A percentile compares a stretch with the other conserved stretches of the same genome.
These are phyloP conservation scores for Malurus elegans DNA, from an alignment of 2,113 vertebrate genomes.

Conservation along the genomic window DNA sequence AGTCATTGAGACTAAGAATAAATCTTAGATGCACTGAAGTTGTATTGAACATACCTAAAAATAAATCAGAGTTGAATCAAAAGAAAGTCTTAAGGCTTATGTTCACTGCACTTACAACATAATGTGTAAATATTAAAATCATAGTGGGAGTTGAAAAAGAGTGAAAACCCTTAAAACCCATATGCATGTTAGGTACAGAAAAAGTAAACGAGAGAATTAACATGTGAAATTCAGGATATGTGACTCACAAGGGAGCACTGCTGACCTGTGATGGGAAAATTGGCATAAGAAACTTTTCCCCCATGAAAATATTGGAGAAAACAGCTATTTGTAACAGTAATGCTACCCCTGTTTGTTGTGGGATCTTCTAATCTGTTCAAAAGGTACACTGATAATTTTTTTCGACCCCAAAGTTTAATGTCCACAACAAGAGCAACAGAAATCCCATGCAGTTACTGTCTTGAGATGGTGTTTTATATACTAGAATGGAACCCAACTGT, in stretches of 20 bases:
- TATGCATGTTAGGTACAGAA: background rate
- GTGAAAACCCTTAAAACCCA: conserved; percentile 22
- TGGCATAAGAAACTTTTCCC: background rate
- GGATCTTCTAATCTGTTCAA: background rate
- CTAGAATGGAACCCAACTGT: background rate
- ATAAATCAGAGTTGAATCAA: background rate
- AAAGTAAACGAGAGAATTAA: background rate
- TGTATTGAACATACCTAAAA: background rate
- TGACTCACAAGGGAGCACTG: background rate
- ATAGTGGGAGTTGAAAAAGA: background rate
- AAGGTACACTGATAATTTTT: background rate
- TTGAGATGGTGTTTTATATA: background rate
- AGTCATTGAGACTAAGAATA: background rate
- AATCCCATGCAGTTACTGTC: background rate
- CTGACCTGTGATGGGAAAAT: background rate
- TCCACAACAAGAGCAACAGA: background rate
- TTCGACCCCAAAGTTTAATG: background rate
- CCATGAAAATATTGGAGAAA: background rate
- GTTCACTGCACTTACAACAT: background rate
- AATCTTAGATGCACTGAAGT: background rate
- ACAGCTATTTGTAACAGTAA: background rate
- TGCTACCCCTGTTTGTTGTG: background rate
- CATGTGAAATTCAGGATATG: conserved; percentile 28
- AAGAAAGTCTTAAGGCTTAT: background rate
- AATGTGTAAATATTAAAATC: background rate